These are phyloP conservation scores for Drosophila cognata DNA, from an alignment of 2,888 invertebrate genomes.

Conservation along the genomic window DNA sequence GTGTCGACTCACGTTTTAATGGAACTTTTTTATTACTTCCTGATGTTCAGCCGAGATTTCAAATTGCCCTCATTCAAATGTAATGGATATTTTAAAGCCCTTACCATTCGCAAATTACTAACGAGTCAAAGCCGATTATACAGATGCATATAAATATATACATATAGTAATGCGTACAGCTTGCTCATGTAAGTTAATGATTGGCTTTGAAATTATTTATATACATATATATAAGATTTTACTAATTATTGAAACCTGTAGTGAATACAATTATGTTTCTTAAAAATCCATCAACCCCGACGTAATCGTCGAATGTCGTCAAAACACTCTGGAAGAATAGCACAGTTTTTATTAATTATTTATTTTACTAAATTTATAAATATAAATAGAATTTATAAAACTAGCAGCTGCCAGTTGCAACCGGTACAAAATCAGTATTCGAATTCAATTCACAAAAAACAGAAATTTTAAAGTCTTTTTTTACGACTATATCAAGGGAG, in stretches of 20 bases:
- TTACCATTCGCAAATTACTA: constrained; percentile 55
- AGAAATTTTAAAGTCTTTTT: constrained; percentile 17
- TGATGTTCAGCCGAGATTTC: constrained; percentile 39
- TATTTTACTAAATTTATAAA: constrained; percentile 1
- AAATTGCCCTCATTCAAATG: constrained; percentile 58
- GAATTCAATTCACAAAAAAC: constrained; percentile 21
- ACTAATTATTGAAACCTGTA: neutral
- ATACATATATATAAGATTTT: neutral
- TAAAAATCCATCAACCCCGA: neutral
- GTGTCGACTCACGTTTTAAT: constrained; percentile 47
- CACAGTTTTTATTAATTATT: too few species aligned
- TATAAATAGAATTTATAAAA: neutral
- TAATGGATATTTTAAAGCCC: constrained; percentile 63
- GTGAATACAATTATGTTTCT: neutral
- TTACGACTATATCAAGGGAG: constrained; percentile 15
- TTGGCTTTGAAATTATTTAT: neutral
- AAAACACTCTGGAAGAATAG: neutral
- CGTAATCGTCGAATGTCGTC: neutral
- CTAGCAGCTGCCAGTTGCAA: constrained; percentile 32
- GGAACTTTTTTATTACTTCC: constrained; percentile 75
- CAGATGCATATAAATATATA: neutral
- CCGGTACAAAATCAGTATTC: constrained; percentile 4
- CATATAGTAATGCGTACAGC: neutral
- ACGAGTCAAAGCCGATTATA: constrained; percentile 32
- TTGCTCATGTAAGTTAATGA: neutral